Conservation (phyloP, 2,797 vertebrate species). For the Darevskia mixta region DNA sequence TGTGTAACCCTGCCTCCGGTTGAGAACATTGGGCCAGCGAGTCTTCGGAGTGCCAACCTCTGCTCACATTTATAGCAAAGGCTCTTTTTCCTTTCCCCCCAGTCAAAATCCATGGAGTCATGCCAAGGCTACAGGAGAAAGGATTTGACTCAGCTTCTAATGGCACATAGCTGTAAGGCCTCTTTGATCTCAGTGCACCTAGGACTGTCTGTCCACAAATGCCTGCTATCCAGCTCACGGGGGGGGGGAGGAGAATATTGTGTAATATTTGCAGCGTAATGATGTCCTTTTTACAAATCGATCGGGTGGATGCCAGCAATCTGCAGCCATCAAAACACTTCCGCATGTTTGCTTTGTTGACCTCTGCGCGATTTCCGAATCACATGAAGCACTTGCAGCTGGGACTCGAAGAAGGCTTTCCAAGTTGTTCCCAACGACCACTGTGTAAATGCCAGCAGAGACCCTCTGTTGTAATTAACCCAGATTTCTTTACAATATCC, state of each 20-base stretch:
- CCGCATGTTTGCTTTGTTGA: conserved; percentile 65
- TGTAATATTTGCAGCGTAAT: conserved; percentile 68
- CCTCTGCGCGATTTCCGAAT: conserved; percentile 52
- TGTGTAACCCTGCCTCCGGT: conserved; percentile 33
- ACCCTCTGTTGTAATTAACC: conserved; percentile 72
- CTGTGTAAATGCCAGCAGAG: conserved; percentile 60
- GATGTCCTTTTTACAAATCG: conserved; percentile 59
- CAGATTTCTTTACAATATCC: conserved; percentile 74
- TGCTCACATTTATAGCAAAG: conserved; percentile 48
- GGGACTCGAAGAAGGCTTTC: conserved; percentile 60
- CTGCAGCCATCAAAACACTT: conserved; percentile 56
- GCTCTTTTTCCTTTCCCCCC: neutral
- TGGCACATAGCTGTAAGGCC: conserved; percentile 60
- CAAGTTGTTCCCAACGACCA: conserved; percentile 66
- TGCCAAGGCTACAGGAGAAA: conserved; percentile 63
- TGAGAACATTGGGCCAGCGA: conserved; percentile 50
- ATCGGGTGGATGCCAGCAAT: conserved; percentile 60
- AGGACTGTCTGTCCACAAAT: conserved; percentile 54
- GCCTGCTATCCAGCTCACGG: conserved; percentile 51
- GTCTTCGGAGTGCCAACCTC: conserved; percentile 40
- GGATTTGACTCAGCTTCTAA: conserved; percentile 58
- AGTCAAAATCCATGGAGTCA: conserved; percentile 64
- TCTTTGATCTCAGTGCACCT: conserved; percentile 57
- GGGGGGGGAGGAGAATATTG: conserved; percentile 43
- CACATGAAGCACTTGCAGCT: conserved; percentile 66